phyloP scores from a whole-genome alignment of 1,140 invertebrate species.

The Dinothrombium tinctorium region DNA sequence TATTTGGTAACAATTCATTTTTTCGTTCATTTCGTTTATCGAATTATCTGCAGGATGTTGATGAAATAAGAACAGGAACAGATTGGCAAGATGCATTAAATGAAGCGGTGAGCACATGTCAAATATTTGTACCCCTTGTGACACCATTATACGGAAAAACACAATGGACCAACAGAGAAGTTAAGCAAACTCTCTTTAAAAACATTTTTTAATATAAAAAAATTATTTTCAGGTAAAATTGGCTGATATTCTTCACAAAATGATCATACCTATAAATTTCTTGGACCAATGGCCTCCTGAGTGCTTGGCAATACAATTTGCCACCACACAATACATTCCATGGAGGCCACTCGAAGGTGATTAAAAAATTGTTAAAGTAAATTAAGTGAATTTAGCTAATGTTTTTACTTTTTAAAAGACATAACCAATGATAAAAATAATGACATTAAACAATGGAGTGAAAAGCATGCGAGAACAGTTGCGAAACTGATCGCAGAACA shows the following conservation, averaged over 20 bases:
- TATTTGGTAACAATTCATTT: too few relatives aligned
- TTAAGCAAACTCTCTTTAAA: too few relatives aligned
- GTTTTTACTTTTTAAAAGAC: too few relatives aligned
- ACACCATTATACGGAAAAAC: constrained; percentile 25
- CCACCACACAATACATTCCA: constrained; percentile 21
- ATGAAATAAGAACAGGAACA: constrained; percentile 24
- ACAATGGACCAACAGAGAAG: constrained; percentile 27
- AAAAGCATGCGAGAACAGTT: too few relatives aligned
- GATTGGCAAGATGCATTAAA: constrained; percentile 28
- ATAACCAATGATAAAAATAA: too few relatives aligned
- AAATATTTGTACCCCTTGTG: constrained; percentile 25
- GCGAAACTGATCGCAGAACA: too few relatives aligned
- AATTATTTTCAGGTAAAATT: too few relatives aligned
- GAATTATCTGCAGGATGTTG: too few relatives aligned
- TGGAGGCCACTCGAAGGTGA: constrained; percentile 8
- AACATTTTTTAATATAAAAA: too few relatives aligned
- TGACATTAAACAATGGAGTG: too few relatives aligned
- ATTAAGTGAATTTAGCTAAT: neutral
- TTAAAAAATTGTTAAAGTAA: too few relatives aligned
- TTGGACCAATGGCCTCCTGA: constrained; percentile 24
- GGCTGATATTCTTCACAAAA: constrained; percentile 24
- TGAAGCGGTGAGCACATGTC: constrained; percentile 24
- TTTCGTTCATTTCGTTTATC: too few relatives aligned
- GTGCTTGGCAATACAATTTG: constrained; percentile 27
- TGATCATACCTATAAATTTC: constrained; percentile 25